A percentile compares a stretch with the other conserved stretches of the same genome.
These are phyloP conservation scores for Andricus curvator DNA, from an alignment of 2,888 invertebrate genomes.

Conservation along the genomic window DNA sequence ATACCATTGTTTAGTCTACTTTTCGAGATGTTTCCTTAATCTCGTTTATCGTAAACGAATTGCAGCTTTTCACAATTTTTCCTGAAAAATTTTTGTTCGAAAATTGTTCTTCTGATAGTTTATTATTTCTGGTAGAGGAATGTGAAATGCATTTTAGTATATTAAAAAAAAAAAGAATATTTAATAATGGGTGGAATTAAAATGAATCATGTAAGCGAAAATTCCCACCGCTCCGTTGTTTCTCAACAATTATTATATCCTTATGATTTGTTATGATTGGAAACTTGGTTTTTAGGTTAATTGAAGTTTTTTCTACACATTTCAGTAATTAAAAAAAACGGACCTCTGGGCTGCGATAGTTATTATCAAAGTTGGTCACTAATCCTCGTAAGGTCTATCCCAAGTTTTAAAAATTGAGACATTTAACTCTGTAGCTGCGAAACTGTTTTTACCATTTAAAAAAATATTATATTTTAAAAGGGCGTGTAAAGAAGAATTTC, in stretches of 20 bases:
- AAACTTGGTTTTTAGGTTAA: no score
- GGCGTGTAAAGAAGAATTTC: no score
- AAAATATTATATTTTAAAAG: no score
- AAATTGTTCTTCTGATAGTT: neutral
- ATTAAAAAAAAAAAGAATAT: neutral
- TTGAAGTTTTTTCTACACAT: no score
- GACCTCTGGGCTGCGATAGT: no score
- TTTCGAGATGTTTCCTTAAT: conserved; percentile 14
- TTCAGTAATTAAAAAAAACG: no score
- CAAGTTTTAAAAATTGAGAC: no score
- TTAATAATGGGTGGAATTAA: neutral
- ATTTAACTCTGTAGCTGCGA: no score
- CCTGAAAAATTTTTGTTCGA: neutral
- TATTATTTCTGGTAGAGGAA: neutral
- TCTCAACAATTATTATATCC: conserved; percentile 24
- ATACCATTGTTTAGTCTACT: conserved; percentile 36
- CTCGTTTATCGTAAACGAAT: neutral
- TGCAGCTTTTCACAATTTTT: neutral
- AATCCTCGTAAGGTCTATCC: no score
- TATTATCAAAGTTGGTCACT: no score
- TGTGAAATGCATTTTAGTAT: neutral
- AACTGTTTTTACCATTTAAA: no score
- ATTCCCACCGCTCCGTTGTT: neutral
- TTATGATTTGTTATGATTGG: conserved; percentile 38
- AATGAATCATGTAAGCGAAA: neutral